Evolutionary conservation across 2,113 vertebrate genomes (phyloP).

Genomic region (Psephotus haematonotus): DNA sequence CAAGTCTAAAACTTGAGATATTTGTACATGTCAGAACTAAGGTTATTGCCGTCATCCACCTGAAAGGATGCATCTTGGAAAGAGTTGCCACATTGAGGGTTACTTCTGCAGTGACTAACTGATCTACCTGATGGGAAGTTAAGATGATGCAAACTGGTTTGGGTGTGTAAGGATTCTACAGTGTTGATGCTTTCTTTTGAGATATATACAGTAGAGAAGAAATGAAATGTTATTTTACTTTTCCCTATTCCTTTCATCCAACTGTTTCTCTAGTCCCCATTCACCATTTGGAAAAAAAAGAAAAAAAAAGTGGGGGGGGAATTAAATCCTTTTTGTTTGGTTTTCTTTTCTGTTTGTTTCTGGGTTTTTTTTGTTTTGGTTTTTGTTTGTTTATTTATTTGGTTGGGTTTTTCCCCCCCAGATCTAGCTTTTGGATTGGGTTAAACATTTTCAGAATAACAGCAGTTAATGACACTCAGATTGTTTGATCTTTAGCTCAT

Average conservation of each 20-base stretch:
- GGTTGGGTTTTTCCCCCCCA: too few species aligned
- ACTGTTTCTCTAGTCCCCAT: background rate
- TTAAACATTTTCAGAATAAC: conserved; percentile 1
- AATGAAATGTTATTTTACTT: background rate
- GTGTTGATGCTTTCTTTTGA: background rate
- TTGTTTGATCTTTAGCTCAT: background rate
- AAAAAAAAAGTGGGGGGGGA: background rate
- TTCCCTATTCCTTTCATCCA: background rate
- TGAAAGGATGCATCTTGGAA: background rate
- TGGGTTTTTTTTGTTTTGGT: too few species aligned
- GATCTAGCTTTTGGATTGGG: background rate
- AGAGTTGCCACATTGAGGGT: background rate
- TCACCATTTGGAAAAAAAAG: background rate
- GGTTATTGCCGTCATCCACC: background rate
- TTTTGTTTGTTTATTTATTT: background rate
- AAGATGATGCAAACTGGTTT: background rate
- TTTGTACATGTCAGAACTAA: background rate
- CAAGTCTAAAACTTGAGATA: background rate
- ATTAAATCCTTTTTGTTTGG: background rate
- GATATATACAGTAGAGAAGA: background rate
- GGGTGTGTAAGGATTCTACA: background rate
- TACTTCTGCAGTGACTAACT: background rate
- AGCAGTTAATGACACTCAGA: background rate
- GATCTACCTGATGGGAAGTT: background rate
- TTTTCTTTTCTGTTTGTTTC: too few species aligned